Evolutionary conservation across 2,113 vertebrate genomes (phyloP), one percentile per base, ranked within the genome.

Genomic region (Pygathrix nemaeus): DNA sequence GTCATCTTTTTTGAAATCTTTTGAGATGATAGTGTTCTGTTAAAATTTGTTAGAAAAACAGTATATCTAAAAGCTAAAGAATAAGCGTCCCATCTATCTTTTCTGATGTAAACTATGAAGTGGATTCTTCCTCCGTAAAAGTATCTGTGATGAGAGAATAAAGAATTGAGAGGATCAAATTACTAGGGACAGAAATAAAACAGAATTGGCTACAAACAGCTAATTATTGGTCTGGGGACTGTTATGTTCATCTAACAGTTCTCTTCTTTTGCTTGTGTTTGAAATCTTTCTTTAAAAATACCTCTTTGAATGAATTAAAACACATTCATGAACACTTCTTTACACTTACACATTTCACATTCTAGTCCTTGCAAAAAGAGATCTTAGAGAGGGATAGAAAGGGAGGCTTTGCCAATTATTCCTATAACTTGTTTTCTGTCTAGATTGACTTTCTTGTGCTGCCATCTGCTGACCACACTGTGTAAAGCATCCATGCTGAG

Each of bases 381-480:
- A 20, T 59, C 25, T 64, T 78, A 18, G 35, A 38, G 18, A 61
- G 70, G 4, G 5, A 4, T 12, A 3, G 21, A 83, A 78, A 90
- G 50, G 32, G 16, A 40, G 10, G 6, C 6, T 1, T 12, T 50
- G 21, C 23, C 17, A 43, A 0, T 25, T 6, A 5, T 18, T 21
- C 40, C 18, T 8, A 16, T 43, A 12, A 14, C 43, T 17, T 2
- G 59, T 43, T 27, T 66, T 73, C 2, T 48, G 23, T 66, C 30
- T 48, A 1, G 1, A 64, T n/a, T 50, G 55, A 43, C 35, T 88
- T 85, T 94, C 70, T 23, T 90, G 16, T 14, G 11, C 68, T 1
- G 70, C 95, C 97, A 96, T 85, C 97, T 97, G 70, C 75, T 97
- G 97, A 92, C 61, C 0, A 0, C 72, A 43, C 20, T 66, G 2